Base-by-base conservation (phyloP, 1,140 invertebrate species). In the Sipha flava region DNA sequence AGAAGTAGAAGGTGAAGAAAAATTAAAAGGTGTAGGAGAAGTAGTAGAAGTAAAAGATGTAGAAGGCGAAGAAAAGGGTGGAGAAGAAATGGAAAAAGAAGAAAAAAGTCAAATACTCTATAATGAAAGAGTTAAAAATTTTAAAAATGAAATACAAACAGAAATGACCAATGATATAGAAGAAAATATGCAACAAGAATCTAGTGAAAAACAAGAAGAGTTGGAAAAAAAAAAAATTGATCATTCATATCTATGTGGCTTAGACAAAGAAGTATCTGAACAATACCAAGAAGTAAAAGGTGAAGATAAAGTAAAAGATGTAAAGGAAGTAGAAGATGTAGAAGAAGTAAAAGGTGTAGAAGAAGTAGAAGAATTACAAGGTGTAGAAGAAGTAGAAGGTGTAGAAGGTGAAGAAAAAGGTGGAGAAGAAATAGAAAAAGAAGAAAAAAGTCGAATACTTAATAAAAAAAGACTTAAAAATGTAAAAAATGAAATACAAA, bases 221-320 rank as follows among this genome's bases (percentile, higher is more conserved):
- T 34, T 34, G 2, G 34, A 31, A 12, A 16, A 54, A 77, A 16
- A 18, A 26, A 6, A 57, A 47, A 12, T 29, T 10, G 18, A 29
- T 37, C n/a, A n/a, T n/a, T n/a, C 57, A 49, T 80, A 43, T 49
- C n/a, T 49, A 1, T 31, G 21, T 21, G 45, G 64, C 5, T 49
- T 80, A 59, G 43, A 18, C 40, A 23, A 57, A 54, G 59, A 62
- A n/a, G 64, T n/a, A n/a, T n/a, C n/a, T n/a, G n/a, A n/a, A n/a
- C n/a, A n/a, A n/a, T n/a, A 47, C 66, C 81, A 59, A 66, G 81
- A 80, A 77, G 80, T 70, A 81, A 68, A 79, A 82, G 59, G 47
- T 29, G 62, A 77, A 80, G 52, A 81, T 66, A 10, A 47, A 21
- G 73, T 72, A 79, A 66, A 83, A 82, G 82, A 64, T 21, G 70